Percentiles rank a stretch among this genome's conserved stretches.
phyloP scores from a whole-genome alignment of 2,113 vertebrate species.

The Telmatochromis sp. region DNA sequence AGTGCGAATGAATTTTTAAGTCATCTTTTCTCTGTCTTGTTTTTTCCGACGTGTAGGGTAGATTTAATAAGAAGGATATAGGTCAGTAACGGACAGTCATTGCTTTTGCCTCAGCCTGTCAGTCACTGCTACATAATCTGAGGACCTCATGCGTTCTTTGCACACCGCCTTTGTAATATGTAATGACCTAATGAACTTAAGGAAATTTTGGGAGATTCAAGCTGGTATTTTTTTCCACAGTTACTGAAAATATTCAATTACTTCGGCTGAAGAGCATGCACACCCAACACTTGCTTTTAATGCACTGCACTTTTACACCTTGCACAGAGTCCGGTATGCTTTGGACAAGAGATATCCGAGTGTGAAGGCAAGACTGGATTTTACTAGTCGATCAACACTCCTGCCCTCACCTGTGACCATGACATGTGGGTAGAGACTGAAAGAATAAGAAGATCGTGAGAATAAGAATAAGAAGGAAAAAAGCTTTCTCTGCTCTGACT shows the following conservation, averaged over 20 bases:
- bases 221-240: background rate
- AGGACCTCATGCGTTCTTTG: background rate
- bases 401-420: background rate
- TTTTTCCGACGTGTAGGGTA: background rate
- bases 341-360: background rate
- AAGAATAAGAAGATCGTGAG: background rate
- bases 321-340: background rate
- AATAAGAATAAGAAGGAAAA: background rate
- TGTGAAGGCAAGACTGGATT: background rate
- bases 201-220: background rate
- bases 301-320: background rate
- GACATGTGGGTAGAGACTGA: background rate
- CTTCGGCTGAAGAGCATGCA: background rate
- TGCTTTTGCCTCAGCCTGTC: background rate
- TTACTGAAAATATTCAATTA: background rate
- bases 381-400: background rate
- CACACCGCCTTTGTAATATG: background rate
- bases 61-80: background rate
- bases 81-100: accelerated
- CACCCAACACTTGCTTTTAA: background rate
- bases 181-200: accelerated
- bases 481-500: accelerated
- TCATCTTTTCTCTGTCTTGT: background rate
- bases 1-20: accelerated
- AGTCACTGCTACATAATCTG: background rate